phyloP scores from a whole-genome alignment of 2,113 vertebrate species.

The Propithecus coquereli region DNA sequence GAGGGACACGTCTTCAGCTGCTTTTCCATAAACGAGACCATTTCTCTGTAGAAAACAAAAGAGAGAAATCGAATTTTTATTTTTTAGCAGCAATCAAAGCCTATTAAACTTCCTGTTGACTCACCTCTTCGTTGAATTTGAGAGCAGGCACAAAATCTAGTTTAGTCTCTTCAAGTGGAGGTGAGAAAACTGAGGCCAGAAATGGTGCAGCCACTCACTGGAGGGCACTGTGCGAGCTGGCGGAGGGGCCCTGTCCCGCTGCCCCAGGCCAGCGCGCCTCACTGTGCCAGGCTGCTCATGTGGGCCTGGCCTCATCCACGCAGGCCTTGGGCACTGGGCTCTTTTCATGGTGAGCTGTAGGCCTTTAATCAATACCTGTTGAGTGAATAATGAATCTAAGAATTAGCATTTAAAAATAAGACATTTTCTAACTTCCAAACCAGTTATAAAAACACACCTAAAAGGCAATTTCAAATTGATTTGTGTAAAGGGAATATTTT shows the following conservation, averaged over 20 bases:
- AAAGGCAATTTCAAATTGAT: neutral
- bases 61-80: neutral
- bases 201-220: neutral
- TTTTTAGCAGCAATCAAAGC: neutral
- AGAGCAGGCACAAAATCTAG: too few relatives aligned
- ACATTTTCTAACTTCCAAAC: neutral
- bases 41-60: neutral
- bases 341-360: too few relatives aligned
- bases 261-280: too few relatives aligned
- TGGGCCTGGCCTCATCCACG: accelerated
- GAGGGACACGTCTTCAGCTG: neutral
- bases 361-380: neutral
- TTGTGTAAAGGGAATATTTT: neutral
- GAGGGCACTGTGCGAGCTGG: neutral
- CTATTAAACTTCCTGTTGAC: neutral
- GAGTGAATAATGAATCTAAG: neutral
- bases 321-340: accelerated
- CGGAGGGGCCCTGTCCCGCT: neutral
- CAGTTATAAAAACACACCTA: neutral
- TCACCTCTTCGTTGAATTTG: neutral
- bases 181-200: neutral
- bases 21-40: neutral
- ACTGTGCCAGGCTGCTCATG: accelerated
- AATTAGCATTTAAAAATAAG: neutral
- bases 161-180: neutral